phyloP scores from a whole-genome alignment of 2,113 vertebrate species.

The Excalfactoria chinensis region DNA sequence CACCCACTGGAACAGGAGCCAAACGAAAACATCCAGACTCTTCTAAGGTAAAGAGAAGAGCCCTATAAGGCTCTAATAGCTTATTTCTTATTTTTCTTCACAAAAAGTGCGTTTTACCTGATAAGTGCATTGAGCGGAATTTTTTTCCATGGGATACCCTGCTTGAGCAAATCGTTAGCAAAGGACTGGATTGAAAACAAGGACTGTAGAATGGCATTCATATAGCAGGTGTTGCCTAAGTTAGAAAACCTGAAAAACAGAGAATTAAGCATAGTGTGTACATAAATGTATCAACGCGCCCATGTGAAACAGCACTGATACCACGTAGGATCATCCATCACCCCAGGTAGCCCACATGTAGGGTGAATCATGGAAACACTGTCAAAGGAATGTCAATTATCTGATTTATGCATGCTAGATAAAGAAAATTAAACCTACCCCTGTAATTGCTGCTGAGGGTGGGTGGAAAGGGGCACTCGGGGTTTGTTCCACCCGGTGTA shows the following conservation, averaged over 20 bases:
- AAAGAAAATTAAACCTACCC: constrained; percentile 80
- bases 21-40: background rate
- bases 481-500: constrained; percentile 97
- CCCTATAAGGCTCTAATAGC: background rate
- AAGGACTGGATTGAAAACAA: constrained; percentile 97
- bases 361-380: background rate
- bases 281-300: background rate
- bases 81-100: background rate
- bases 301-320: background rate
- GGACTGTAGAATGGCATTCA: constrained; percentile 98
- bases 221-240: constrained; percentile 98
- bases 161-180: constrained; percentile 94
- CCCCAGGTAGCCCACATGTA: background rate
- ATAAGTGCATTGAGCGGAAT: constrained; percentile 93
- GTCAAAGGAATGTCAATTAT: background rate
- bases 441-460: constrained; percentile 91
- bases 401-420: background rate
- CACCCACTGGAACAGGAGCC: background rate
- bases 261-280: background rate
- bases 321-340: background rate
- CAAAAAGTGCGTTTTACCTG: constrained; percentile 80
- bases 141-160: constrained; percentile 95
- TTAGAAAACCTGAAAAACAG: constrained; percentile 90
- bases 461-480: constrained; percentile 84
- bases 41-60: background rate